Conservation (phyloP, 2,113 vertebrate species). For the Colinus virginianus region DNA sequence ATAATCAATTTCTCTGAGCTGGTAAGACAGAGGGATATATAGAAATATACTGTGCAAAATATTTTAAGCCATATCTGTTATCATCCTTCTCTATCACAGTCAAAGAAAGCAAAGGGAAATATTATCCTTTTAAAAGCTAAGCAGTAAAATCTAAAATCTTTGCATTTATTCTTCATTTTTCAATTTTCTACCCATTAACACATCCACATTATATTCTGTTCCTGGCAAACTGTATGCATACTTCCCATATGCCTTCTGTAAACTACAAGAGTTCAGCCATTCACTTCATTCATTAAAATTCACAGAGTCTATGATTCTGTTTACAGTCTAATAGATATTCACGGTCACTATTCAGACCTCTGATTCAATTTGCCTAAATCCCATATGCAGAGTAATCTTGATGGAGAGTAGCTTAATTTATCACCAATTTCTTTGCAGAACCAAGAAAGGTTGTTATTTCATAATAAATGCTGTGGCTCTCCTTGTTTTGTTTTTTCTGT, state of each 20-base stretch:
- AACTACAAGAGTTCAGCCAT: conserved; percentile 62
- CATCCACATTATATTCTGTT: conserved; percentile 35
- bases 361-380: conserved; percentile 87
- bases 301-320: conserved; percentile 80
- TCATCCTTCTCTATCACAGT: not conserved
- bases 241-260: conserved; percentile 51
- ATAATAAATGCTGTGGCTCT: conserved; percentile 62
- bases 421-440: conserved; percentile 80
- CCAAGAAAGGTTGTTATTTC: conserved; percentile 62
- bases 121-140: not conserved
- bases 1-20: not conserved
- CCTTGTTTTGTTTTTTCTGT: not conserved
- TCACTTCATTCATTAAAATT: conserved; percentile 83
- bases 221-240: conserved; percentile 37
- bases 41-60: not conserved
- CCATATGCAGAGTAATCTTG: conserved; percentile 81
- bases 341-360: conserved; percentile 82
- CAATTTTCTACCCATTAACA: conserved; percentile 47
- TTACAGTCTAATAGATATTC: conserved; percentile 86
- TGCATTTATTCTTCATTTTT: not conserved
- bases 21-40: not conserved
- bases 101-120: not conserved
- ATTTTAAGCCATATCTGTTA: not conserved
- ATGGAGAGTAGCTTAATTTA: conserved; percentile 87
- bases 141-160: not conserved